Percentiles rank a stretch among this genome's conserved stretches.
Conservation (phyloP, 2,113 vertebrate species). For the Apteryx owenii region DNA sequence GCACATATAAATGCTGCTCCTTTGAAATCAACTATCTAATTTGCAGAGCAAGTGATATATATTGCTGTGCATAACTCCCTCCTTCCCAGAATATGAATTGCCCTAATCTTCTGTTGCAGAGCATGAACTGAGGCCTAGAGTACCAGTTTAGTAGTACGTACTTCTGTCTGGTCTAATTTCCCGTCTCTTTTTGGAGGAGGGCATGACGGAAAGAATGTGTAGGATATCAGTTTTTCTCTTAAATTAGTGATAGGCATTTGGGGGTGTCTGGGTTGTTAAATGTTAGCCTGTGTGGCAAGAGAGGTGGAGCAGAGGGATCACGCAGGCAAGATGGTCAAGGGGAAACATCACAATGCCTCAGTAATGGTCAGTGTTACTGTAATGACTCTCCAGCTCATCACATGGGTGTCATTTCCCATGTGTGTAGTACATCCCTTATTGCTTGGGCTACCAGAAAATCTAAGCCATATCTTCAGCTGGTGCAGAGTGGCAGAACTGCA, state of each 20-base stretch:
- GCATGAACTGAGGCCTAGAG: neutral
- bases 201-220: neutral
- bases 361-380: neutral
- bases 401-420: neutral
- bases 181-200: neutral
- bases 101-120: neutral
- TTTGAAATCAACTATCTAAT: conserved; percentile 1
- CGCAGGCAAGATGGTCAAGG: neutral
- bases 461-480: neutral
- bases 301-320: neutral
- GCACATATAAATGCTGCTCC: neutral
- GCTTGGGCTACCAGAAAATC: neutral
- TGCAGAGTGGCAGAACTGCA: neutral
- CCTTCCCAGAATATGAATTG: conserved; percentile 2
- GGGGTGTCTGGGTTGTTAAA: neutral
- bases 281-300: neutral
- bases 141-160: neutral
- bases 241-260: neutral
- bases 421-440: neutral
- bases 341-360: neutral
- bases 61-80: neutral
- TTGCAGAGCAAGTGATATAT: neutral
- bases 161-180: neutral
- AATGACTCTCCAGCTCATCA: neutral
- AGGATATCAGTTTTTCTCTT: neutral